Evolutionary conservation across 2,888 invertebrate genomes (phyloP).

Genomic region (Epistrophe eligans): DNA sequence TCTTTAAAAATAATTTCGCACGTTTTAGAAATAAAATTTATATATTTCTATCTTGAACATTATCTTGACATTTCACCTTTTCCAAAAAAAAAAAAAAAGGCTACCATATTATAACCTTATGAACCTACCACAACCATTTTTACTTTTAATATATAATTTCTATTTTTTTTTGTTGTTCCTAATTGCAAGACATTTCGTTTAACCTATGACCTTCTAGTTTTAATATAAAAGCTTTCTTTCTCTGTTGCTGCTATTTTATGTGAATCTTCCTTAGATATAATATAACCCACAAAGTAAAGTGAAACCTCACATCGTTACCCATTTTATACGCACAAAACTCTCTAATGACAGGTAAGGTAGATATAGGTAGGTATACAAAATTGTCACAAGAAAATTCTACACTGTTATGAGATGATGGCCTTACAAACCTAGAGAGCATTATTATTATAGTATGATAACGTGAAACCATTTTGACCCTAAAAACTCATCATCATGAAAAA

Average conservation of each 20-base stretch:
- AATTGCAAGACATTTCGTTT: conserved; percentile 24
- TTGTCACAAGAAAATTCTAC: conserved; percentile 57
- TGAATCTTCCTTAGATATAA: not conserved
- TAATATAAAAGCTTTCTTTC: conserved; percentile 20
- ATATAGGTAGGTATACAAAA: conserved; percentile 26
- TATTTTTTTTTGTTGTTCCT: not conserved
- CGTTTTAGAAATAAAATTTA: conserved; percentile 3
- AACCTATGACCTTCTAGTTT: conserved; percentile 25
- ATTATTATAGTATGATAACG: not conserved
- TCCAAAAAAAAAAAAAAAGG: too few relatives aligned
- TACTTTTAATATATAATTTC: conserved; percentile 8
- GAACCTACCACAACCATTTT: not conserved
- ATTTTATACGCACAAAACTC: conserved; percentile 22
- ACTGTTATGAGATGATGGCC: too few relatives aligned
- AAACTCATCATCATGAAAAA: not conserved
- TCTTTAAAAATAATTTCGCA: conserved; percentile 1
- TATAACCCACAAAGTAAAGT: not conserved
- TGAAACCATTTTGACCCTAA: conserved; percentile 16
- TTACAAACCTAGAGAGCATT: not conserved
- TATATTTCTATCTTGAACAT: too few relatives aligned
- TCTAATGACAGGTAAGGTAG: conserved; percentile 54
- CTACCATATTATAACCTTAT: not conserved
- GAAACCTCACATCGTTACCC: conserved; percentile 10
- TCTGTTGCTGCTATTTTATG: not conserved
- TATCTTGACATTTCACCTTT: conserved; percentile 21